Percentiles rank a stretch among this genome's conserved stretches.
These are phyloP conservation scores for Poeciliopsis occidentalis DNA, from an alignment of 2,113 vertebrate genomes.

Conservation along the genomic window DNA sequence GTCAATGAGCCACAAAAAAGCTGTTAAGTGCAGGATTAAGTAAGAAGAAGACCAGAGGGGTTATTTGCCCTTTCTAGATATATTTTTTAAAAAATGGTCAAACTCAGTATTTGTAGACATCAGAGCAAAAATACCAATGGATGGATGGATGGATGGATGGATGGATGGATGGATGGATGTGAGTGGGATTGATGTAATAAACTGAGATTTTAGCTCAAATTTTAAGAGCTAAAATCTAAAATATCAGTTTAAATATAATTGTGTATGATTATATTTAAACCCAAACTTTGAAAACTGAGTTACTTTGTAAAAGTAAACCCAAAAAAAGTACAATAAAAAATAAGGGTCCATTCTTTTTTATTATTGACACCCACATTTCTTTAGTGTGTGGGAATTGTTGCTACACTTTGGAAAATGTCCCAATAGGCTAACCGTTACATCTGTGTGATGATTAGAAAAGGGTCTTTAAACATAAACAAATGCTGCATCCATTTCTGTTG, in stretches of 20 bases:
- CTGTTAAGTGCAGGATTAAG: constrained; percentile 73
- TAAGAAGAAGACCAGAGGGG: constrained; percentile 48
- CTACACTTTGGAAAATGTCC: too few species aligned
- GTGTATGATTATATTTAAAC: not conserved
- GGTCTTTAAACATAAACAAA: too few species aligned
- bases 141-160: not conserved
- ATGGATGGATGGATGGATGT: not conserved
- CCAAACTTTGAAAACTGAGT: not conserved
- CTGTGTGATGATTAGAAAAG: too few species aligned
- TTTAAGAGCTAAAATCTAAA: too few species aligned
- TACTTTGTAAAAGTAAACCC: not conserved
- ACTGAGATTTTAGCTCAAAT: not conserved
- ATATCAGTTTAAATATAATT: too few species aligned
- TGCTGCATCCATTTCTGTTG: too few species aligned
- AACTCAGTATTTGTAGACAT: not conserved
- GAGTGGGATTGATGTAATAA: not conserved
- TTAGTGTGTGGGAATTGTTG: too few species aligned
- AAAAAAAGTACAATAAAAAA: too few species aligned
- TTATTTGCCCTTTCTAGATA: constrained; percentile 43
- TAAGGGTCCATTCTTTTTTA: too few species aligned
- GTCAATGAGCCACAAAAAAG: constrained; percentile 69
- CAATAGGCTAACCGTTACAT: too few species aligned
- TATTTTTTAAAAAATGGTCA: not conserved
- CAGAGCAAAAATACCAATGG: not conserved
- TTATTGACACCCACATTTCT: too few species aligned